These are phyloP conservation scores for Ornithorhynchus anatinus DNA, from an alignment of 2,113 vertebrate genomes.

Conservation along the genomic window DNA sequence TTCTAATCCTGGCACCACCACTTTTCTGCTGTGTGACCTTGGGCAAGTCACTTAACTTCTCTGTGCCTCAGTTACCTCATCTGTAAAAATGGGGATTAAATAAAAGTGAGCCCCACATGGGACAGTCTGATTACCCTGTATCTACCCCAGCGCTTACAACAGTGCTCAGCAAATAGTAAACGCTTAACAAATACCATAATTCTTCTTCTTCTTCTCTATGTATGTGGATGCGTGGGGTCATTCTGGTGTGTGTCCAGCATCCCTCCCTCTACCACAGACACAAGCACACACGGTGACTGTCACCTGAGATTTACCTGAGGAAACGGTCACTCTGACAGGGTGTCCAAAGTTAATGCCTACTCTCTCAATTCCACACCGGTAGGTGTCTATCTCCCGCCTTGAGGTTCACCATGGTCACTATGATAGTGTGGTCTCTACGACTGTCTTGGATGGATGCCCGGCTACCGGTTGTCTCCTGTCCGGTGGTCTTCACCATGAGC, in stretches of 20 bases:
- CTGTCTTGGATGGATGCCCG: neutral
- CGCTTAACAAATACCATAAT: no score
- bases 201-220: neutral
- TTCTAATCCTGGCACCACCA: no score
- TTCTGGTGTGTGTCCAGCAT: neutral
- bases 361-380: neutral
- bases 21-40: no score
- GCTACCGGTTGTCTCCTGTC: accelerated
- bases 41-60: no score
- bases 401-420: accelerated
- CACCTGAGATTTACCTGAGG: neutral
- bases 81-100: no score
- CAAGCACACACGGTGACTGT: accelerated
- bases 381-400: accelerated
- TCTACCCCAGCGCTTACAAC: no score
- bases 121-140: no score
- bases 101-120: no score
- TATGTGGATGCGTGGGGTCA: no score
- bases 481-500: accelerated
- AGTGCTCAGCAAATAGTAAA: no score
- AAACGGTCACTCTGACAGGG: accelerated
- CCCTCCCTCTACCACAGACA: accelerated
- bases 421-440: accelerated
- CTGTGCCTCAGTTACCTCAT: no score
- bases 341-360: neutral